Evolutionary conservation across 2,797 vertebrate species (phyloP), one percentile per base, ranked within the genome.

Genomic region (Triplophysa bombifrons): DNA sequence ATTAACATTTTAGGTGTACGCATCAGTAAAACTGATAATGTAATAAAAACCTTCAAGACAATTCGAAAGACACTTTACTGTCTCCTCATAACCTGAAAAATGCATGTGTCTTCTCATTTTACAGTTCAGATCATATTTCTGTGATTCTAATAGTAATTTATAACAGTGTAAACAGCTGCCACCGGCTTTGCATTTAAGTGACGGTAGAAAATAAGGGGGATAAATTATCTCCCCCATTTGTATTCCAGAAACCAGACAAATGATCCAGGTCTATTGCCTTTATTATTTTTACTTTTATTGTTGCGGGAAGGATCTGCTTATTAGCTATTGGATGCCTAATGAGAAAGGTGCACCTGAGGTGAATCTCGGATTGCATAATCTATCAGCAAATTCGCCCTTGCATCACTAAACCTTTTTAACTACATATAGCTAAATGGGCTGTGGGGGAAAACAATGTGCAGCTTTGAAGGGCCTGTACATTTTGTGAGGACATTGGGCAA

Each of bases 241-340:
- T 83, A 82, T 78, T 83, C 72, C 78, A 77, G 72, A 78, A 83
- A 82, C 81, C 63, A 84, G 84, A 85, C 63, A 73, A 77, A 81
- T 73, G 80, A 74, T 46, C 64, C 77, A 63, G 50, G 82, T 61
- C 80, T 83, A 77, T 81, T 77, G 74, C 78, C 73, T 81, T 82
- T 72, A 85, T 82, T 72, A 75, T 82, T 69, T 61, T 30, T 72
- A 79, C 72, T 69, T 79, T 82, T 65, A 85, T 83, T 79, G 80
- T 82, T 63, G 71, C 3, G 11, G 68, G 55, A 76, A 55, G 55
- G 79, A 72, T 53, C 60, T n/a, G 25, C 71, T 76, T 71, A 78
- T 56, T 53, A 65, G 76, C 81, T 72, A 67, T 75, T 63, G 77
- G 44, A 84, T 64, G 77, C 68, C 48, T 72, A 74, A 85, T 82